Conservation (phyloP, 1,140 invertebrate genomes). For the Microplitis mediator region DNA sequence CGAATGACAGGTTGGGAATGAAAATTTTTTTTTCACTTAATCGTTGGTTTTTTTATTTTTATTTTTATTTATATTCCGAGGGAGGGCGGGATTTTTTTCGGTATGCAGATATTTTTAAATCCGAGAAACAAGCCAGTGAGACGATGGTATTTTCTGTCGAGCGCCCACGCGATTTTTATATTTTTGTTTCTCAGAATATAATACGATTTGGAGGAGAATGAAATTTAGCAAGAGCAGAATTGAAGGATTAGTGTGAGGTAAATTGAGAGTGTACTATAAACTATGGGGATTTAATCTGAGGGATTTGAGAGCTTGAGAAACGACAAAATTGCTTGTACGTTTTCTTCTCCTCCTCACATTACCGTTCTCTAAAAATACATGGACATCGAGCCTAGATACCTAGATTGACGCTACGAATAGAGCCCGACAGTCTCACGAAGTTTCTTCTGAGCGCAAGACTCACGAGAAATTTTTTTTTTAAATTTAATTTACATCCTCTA, state of each 20-base stretch:
- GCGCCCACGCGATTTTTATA: not conserved
- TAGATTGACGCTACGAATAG: slow-evolving; percentile 62
- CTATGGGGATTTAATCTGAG: not conserved
- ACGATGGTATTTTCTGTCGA: not conserved
- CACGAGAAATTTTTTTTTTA: not conserved
- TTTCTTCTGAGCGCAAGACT: not conserved
- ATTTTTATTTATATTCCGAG: no score
- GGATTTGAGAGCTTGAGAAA: not conserved
- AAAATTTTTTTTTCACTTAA: no score
- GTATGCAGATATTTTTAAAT: slow-evolving; percentile 46
- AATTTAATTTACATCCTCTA: not conserved
- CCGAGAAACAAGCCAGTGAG: not conserved
- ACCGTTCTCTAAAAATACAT: slow-evolving; percentile 61
- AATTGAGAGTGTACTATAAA: slow-evolving; percentile 19
- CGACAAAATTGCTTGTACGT: slow-evolving; percentile 38
- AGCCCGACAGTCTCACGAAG: slow-evolving; percentile 38
- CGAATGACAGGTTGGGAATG: no score
- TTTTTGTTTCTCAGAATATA: not conserved
- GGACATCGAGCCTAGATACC: slow-evolving; percentile 63
- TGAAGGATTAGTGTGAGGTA: not conserved
- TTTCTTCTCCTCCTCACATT: slow-evolving; percentile 58
- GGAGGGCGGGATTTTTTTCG: not conserved
- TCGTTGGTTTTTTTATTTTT: no score
- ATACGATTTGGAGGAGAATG: no score
- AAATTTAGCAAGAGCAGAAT: no score